phyloP scores from a whole-genome alignment of 2,797 vertebrate species.

The Rhyacichthys aspro region DNA sequence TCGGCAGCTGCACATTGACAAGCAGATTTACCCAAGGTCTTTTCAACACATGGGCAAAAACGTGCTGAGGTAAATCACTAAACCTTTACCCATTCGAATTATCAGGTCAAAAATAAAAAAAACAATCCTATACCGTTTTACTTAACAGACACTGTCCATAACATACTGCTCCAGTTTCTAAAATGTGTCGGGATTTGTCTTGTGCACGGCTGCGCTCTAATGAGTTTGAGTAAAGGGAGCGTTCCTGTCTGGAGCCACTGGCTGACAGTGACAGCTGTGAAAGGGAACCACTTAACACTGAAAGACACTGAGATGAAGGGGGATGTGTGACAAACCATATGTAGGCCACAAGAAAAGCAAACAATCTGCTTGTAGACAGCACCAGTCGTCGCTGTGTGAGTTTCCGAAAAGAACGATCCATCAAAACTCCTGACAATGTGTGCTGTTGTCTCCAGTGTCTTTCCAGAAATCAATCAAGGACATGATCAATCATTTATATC shows the following conservation, averaged over 20 bases:
- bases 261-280: constrained; percentile 73
- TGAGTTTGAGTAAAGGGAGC: constrained; percentile 28
- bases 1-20: constrained; percentile 78
- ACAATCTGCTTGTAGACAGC: constrained; percentile 60
- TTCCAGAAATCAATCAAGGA: not conserved
- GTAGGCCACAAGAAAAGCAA: constrained; percentile 68
- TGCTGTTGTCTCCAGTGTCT: constrained; percentile 15
- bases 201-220: not conserved
- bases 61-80: too few species aligned
- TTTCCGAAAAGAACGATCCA: constrained; percentile 26
- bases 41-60: constrained; percentile 55
- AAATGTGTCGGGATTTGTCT: not conserved
- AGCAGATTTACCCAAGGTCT: constrained; percentile 60
- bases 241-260: constrained; percentile 60
- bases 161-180: constrained; percentile 4
- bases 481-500: not conserved
- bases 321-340: constrained; percentile 58
- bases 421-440: constrained; percentile 24
- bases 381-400: constrained; percentile 17
- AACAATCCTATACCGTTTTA: too few species aligned
- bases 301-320: constrained; percentile 69
- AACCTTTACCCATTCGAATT: too few species aligned
- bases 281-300: constrained; percentile 72
- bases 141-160: constrained; percentile 29
- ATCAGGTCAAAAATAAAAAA: too few species aligned